Base-by-base conservation (phyloP, 1,140 invertebrate genomes). In the Pissodes strobi region DNA sequence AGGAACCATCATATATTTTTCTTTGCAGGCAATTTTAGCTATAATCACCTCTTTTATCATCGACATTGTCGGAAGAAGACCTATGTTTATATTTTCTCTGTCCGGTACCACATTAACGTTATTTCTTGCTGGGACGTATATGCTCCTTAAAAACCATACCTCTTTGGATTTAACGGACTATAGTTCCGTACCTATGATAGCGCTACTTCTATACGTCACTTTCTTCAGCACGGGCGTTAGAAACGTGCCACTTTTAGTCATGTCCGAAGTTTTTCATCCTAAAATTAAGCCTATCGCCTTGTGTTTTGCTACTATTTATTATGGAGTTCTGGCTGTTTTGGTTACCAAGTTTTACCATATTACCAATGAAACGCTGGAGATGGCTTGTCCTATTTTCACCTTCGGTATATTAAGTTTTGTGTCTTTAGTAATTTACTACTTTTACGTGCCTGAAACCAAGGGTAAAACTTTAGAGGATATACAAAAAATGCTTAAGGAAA, bases 401-500 rank as follows among this genome's bases (percentile, higher is more conserved):
- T 94, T 95, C 76, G 80, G 87, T 0, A 75, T 83, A 4, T 82
- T 88, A 64, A 88, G 87, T 30, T 69, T 86, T 0, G 38, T 86
- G 1, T 83, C 87, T 12, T 71, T 86, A 1, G 53, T 88, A 9
- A 91, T 87, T 69, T 82, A 87, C 41, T 78, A 86, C 13, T 76
- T 83, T 3, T 82, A 83, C 38, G 79, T 93, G 13, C 90, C 91
- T 0, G 92, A 94, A 79, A 94, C 91, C 0, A 93, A 92, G 78
- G 89, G 89, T 9, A 90, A 88, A 73, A 86, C 87, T 0, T 83
- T 92, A 37, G 85, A 87, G 58, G 72, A 76, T 53, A 77, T 77
- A 43, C 76, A 77, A 13, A 46, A 34, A 13, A 25, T 55, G 17
- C 37, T 55, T 38, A 21, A 9, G 9, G 38, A n/a, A n/a, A n/a